Evolutionary conservation across 2,888 invertebrate species (phyloP), one percentile per base, ranked within the genome.

Genomic region (Cephus sareptanus): DNA sequence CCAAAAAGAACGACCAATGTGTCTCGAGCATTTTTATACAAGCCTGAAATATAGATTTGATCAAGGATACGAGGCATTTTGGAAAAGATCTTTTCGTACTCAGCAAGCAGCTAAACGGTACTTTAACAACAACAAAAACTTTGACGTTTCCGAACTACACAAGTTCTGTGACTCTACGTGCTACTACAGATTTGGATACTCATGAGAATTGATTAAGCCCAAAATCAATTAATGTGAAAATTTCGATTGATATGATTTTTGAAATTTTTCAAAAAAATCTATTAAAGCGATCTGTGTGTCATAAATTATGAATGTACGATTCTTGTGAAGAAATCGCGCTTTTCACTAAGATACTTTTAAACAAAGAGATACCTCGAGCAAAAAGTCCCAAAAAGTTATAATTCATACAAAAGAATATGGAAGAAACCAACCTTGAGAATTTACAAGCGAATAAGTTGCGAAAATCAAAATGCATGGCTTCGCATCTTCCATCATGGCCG

Each of bases 391-490:
- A 23, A 56, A 56, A 23, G 23, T 71, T 34, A 34, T 23, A 1
- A 71, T 30, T 71, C 31, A 31, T 31, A 31, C 31, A 4, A 34
- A 71, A 31, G 9, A 71, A 31, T 13, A 71, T 71, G 71, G 71
- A 71, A 31, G 13, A 31, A 34, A 71, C 31, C 31, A 33, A 33
- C 34, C 34, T 71, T 31, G 71, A 71, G 23, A 33, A 71, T 71
- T 34, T 33, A 23, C 71, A 71, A 34, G 6, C 34, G 2, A 31
- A 15, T 11, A 71, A 71, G 9, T 15, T 33, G 75, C 79, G 80
- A 35, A 87, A 84, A 71, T 79, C 82, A 68, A 85, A 84, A 75
- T 83, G 82, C 74, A 31, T 76, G 30, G n/a, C 80, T 15, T 79
- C 79, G 13, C 83, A 80, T 34, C 75, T 83, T 68, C 81, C 84